Conservation (phyloP, 2,113 vertebrate genomes). For the Chloropsis cyanopogon region DNA sequence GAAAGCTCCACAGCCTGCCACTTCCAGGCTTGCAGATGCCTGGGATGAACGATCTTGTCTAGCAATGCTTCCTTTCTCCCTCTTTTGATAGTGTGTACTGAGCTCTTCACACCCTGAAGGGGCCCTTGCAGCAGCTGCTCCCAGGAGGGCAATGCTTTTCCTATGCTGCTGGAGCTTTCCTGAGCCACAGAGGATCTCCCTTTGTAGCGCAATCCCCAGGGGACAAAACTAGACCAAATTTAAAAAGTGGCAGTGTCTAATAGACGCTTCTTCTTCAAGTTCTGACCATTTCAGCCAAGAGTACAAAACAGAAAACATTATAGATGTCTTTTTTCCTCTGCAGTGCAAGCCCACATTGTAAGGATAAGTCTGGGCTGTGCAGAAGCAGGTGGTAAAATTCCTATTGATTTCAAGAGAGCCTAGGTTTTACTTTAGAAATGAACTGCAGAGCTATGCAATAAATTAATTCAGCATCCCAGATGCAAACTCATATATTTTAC, state of each 20-base stretch:
- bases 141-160: fast-evolving
- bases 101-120: background rate
- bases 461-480: background rate
- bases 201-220: fast-evolving
- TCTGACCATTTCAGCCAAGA: background rate
- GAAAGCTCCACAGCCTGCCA: background rate
- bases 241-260: background rate
- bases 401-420: background rate
- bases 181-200: background rate
- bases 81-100: background rate
- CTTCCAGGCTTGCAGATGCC: background rate
- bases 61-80: background rate
- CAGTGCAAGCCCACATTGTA: background rate
- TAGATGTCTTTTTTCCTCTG: background rate
- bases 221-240: background rate
- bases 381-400: background rate
- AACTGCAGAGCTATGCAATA: background rate
- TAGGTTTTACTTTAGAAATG: background rate
- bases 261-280: background rate
- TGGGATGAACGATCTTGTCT: background rate
- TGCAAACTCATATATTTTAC: background rate
- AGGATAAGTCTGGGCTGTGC: background rate
- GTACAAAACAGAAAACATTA: background rate
- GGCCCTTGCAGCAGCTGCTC: background rate
- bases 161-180: fast-evolving